Conservation (phyloP, 2,888 invertebrate genomes). For the Allacma fusca region DNA sequence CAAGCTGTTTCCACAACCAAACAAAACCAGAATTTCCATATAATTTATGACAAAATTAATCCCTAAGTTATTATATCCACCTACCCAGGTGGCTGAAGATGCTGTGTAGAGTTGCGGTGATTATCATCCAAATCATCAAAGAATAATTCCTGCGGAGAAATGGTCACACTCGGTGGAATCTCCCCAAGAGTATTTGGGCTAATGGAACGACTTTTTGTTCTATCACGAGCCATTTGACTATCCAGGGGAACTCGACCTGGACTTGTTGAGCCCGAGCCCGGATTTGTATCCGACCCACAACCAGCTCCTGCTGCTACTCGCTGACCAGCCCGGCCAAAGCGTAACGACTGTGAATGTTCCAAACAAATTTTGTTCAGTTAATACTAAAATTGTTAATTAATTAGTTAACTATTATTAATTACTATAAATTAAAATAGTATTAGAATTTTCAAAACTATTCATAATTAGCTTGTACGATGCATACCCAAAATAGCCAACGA, state of each 20-base stretch:
- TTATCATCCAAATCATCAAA: slow-evolving; percentile 61
- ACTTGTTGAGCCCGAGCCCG: slow-evolving; percentile 47
- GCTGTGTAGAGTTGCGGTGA: slow-evolving; percentile 61
- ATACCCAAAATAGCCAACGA: slow-evolving; percentile 61
- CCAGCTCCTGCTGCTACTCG: slow-evolving; percentile 61
- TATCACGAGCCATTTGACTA: slow-evolving; percentile 61
- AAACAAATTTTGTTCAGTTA: background rate
- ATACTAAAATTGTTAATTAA: too few species aligned
- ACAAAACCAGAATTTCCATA: too few species aligned
- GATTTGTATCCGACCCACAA: slow-evolving; percentile 60
- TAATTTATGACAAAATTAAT: background rate
- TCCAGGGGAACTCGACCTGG: slow-evolving; percentile 59
- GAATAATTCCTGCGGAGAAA: slow-evolving; percentile 61
- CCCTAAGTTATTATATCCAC: background rate
- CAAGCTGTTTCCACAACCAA: too few species aligned
- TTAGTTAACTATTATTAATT: too few species aligned
- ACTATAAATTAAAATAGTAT: too few species aligned
- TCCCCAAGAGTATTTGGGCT: slow-evolving; percentile 59
- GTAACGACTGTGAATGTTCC: slow-evolving; percentile 55
- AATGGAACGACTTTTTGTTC: slow-evolving; percentile 61
- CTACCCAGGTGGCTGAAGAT: slow-evolving; percentile 61
- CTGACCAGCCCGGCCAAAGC: slow-evolving; percentile 60
- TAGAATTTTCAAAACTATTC: too few species aligned
- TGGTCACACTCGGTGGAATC: slow-evolving; percentile 60
- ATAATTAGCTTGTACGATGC: too few species aligned